Evolutionary conservation across 2,888 invertebrate genomes (phyloP), one percentile per base, ranked within the genome.

Genomic region (Oithona nana): DNA sequence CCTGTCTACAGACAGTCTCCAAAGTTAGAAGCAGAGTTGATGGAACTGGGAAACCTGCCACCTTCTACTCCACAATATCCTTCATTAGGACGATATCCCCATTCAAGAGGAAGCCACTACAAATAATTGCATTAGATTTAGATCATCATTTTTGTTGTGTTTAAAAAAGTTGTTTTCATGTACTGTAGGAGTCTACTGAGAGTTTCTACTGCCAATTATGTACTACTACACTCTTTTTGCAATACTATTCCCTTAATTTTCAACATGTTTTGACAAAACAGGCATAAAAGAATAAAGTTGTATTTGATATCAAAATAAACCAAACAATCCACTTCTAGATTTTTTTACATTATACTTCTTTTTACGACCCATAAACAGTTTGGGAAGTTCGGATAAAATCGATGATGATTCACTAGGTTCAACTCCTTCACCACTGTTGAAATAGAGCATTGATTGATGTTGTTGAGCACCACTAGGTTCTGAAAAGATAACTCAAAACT

Each of bases 11-110:
- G 54, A 26, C 22, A 54, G 13, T 54, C 54, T 20, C 54, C 39
- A 20, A 59, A 59, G 28, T 24, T 59, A 8, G 59, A 59, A 22
- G 20, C n/a, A 24, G 59, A 59, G 24, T 49, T 59, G 2, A 16
- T 48, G 20, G 59, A 59, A 28, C 22, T 59, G 2, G 26, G 48
- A 59, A 31, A 59, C 26, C 48, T 59, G 13, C 59, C 59, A n/a
- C 20, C 31, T n/a, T n/a, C 59, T 48, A 39, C 59, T 22, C 16
- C 31, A 56, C 3, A 13, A 26, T n/a, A n/a, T n/a, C n/a, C n/a
- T n/a, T n/a, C n/a, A n/a, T n/a, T n/a, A n/a, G n/a, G n/a, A n/a
- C n/a, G n/a, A n/a, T n/a, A n/a, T n/a, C n/a, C n/a, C n/a, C n/a
- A n/a, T n/a, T n/a, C n/a, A n/a, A n/a, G n/a, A n/a, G n/a, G n/a